Evolutionary conservation across 2,797 vertebrate genomes (phyloP), one percentile per base, ranked within the genome.

Genomic region (Yasuhikotakia modesta): DNA sequence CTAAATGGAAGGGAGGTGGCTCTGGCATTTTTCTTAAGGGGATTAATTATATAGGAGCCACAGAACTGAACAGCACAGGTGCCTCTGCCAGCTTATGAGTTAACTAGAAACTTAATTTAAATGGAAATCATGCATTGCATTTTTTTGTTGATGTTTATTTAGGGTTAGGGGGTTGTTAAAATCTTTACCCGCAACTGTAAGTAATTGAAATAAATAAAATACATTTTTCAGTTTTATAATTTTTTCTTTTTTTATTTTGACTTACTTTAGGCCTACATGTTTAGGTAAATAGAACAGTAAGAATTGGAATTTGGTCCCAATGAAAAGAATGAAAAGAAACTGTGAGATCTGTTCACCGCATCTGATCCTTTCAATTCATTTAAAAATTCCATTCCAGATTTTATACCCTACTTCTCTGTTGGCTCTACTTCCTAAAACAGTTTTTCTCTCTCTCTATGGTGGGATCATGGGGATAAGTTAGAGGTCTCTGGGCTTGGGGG

Each of bases 341-440:
- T 10, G 14, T 35, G 2, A 5, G 55, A 24, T 24, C 24, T 16
- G 24, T 17, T 60, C 0, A 30, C 21, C 27, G 13, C 24, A 60
- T 30, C 21, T 5, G 7, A 8, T 64, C 87, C 85, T 86, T 90
- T 87, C 84, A 50, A 6, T 90, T 58, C 67, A 53, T 64, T 71
- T n/a, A 70, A 17, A 45, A 78, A 61, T 14, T 71, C 89, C 87
- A 11, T 80, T 81, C 81, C 91, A 13, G 88, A 85, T 89, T 90
- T 93, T 84, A 81, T 70, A 68, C 72, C 81, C 73, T 85, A 24
- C 53, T 45, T 39, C 65, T 67, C 81, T 74, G 86, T 90, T 89
- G 91, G 92, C 79, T 91, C 93, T 93, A 92, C 91, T 93, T 94
- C 86, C 89, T 87, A 64, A 61, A 87, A 88, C 87, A 89, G 89